Evolutionary conservation across 1,140 invertebrate genomes (phyloP).

Genomic region (Homarus americanus): DNA sequence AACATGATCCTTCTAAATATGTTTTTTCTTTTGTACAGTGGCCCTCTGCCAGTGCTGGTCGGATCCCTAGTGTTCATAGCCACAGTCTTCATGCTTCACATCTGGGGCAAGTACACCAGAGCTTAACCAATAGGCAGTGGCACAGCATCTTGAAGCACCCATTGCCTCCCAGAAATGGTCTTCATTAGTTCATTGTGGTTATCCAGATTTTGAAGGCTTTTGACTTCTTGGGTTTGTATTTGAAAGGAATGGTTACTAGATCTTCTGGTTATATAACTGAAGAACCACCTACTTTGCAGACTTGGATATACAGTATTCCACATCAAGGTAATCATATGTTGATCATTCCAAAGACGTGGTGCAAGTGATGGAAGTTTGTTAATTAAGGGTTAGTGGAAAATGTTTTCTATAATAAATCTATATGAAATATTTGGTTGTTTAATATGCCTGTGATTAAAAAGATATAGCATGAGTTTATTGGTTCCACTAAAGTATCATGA

Average conservation of each 20-base stretch:
- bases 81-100: conserved; percentile 99
- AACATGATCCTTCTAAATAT: too few relatives aligned
- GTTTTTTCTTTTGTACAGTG: conserved; percentile 78
- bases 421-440: too few relatives aligned
- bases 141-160: neutral
- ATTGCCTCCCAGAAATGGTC: neutral
- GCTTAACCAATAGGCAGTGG: conserved; percentile 82
- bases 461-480: too few relatives aligned
- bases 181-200: too few relatives aligned
- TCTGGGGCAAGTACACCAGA: conserved; percentile 99
- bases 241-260: too few relatives aligned
- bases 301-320: neutral
- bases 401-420: neutral
- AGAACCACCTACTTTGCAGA: too few relatives aligned
- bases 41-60: conserved; percentile 98
- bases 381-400: too few relatives aligned
- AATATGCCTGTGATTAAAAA: too few relatives aligned
- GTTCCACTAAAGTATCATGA: too few relatives aligned
- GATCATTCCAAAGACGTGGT: neutral
- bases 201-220: too few relatives aligned
- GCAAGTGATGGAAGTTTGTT: neutral
- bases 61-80: conserved; percentile 99
- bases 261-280: too few relatives aligned
- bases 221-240: too few relatives aligned
- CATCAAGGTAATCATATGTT: neutral